Conservation (phyloP, 2,888 invertebrate genomes). For the Pomacea canaliculata region DNA sequence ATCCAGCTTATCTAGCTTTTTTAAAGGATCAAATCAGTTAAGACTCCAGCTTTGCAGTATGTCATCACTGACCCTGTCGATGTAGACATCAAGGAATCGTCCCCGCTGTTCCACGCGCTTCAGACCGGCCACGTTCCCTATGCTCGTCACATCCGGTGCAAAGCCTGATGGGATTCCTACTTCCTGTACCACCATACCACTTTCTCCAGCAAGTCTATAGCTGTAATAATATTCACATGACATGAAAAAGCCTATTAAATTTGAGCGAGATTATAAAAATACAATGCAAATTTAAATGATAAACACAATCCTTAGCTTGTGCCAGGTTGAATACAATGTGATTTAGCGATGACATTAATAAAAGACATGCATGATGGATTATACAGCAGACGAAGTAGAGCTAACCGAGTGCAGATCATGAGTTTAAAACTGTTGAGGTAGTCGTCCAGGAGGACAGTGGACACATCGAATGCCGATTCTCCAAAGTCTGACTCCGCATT, state of each 20-base stretch:
- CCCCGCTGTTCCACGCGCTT: slow-evolving; percentile 66
- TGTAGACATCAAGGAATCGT: slow-evolving; percentile 67
- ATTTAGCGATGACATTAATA: too few relatives aligned
- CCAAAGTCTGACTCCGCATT: slow-evolving; percentile 46
- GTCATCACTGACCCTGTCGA: slow-evolving; percentile 63
- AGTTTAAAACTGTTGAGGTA: slow-evolving; percentile 48
- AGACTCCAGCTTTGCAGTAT: too few relatives aligned
- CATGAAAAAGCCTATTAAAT: too few relatives aligned
- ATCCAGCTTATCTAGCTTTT: too few relatives aligned
- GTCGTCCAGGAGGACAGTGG: slow-evolving; percentile 49
- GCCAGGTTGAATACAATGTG: too few relatives aligned
- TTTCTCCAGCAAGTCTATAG: slow-evolving; percentile 29
- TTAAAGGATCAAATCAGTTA: too few relatives aligned
- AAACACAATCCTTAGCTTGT: too few relatives aligned
- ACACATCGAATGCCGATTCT: slow-evolving; percentile 52
- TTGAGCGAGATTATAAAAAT: too few relatives aligned
- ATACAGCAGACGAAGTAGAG: too few relatives aligned
- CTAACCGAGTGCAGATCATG: slow-evolving; percentile 37
- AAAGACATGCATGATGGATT: too few relatives aligned
- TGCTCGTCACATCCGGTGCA: slow-evolving; percentile 42
- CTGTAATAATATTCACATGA: too few relatives aligned
- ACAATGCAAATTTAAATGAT: too few relatives aligned
- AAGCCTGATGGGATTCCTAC: slow-evolving; percentile 53
- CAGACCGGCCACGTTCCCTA: slow-evolving; percentile 54
- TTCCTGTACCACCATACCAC: slow-evolving; percentile 56